Conservation (phyloP, 2,888 invertebrate species). For the Byasa hedistus region DNA sequence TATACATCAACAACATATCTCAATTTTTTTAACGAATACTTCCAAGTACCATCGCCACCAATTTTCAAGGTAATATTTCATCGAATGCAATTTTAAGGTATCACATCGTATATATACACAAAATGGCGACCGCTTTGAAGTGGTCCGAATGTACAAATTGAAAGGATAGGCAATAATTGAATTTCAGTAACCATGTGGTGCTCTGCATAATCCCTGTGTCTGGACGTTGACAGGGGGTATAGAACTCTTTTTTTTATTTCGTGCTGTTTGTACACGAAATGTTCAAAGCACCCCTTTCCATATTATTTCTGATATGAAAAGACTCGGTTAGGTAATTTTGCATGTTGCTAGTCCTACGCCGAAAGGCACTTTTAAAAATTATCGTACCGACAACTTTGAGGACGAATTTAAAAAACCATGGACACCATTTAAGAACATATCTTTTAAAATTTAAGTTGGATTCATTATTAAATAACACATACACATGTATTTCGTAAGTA, state of each 20-base stretch:
- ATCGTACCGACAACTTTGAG: no score
- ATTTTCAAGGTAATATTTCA: background rate
- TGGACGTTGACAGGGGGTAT: conserved; percentile 26
- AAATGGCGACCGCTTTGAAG: conserved; percentile 30
- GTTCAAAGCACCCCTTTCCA: conserved; percentile 3
- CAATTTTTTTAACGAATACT: no score
- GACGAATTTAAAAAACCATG: no score
- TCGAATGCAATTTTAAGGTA: background rate
- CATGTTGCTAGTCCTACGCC: no score
- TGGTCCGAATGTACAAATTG: conserved; percentile 45
- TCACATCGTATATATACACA: conserved; percentile 9
- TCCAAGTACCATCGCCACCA: no score
- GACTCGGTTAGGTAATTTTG: background rate
- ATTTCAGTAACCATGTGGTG: conserved; percentile 50
- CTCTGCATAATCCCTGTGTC: conserved; percentile 34
- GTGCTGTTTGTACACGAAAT: conserved; percentile 14
- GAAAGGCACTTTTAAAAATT: no score
- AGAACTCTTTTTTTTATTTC: conserved; percentile 23
- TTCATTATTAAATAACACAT: no score
- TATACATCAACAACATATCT: no score
- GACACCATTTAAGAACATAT: no score
- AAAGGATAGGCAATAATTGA: conserved; percentile 58
- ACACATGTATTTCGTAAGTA: background rate
- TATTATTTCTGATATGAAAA: background rate
- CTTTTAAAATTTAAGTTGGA: no score